Conservation (phyloP, 2,797 vertebrate genomes). For the Manis pentadactyla region DNA sequence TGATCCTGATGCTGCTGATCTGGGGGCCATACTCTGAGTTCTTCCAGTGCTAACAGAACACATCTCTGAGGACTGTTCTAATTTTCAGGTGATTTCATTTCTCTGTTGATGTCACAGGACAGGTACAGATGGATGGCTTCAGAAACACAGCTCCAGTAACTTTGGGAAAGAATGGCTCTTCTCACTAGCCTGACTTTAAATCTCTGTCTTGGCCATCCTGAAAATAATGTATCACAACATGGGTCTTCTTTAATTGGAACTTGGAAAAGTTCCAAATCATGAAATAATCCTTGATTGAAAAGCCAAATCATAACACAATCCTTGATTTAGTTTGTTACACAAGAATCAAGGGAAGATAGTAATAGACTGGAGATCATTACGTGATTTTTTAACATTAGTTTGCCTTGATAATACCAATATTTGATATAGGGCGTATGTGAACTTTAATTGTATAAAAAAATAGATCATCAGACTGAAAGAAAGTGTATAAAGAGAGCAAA, state of each 20-base stretch:
- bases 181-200: background rate
- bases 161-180: background rate
- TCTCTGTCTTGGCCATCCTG: background rate
- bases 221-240: background rate
- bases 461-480: background rate
- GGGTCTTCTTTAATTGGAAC: background rate
- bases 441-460: background rate
- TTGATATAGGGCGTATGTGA: background rate
- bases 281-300: background rate
- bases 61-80: background rate
- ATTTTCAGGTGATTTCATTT: background rate
- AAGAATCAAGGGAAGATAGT: background rate
- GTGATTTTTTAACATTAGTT: background rate
- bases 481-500: background rate
- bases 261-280: background rate
- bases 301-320: background rate
- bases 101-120: background rate
- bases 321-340: background rate
- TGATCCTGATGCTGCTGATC: background rate
- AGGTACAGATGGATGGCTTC: background rate
- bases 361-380: background rate
- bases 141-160: background rate
- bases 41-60: background rate
- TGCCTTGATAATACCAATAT: background rate
- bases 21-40: background rate